phyloP scores from a whole-genome alignment of 2,888 invertebrate genomes.

The Drosophila merina region DNA sequence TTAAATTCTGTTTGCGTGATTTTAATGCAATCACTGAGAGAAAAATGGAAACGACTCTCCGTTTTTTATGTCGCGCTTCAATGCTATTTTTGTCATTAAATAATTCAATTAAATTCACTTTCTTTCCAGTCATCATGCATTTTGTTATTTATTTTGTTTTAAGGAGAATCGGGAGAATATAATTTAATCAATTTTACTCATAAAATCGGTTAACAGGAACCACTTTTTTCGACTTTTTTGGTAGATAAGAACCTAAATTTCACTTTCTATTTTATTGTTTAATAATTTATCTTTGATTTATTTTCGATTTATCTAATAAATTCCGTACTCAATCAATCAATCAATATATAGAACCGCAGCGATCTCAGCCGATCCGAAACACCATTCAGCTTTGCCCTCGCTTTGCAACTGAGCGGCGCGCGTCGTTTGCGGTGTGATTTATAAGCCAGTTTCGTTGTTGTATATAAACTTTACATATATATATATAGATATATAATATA shows the following conservation, averaged over 20 bases:
- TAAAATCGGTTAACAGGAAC: neutral
- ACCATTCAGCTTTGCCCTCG: slow-evolving; percentile 46
- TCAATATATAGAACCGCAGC: neutral
- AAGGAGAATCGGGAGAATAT: neutral
- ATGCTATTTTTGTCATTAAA: slow-evolving; percentile 18
- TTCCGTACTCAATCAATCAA: slow-evolving; percentile 12
- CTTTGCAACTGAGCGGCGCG: slow-evolving; percentile 61
- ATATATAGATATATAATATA: neutral
- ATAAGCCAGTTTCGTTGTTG: slow-evolving; percentile 56
- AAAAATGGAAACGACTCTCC: slow-evolving; percentile 21
- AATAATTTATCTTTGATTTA: neutral
- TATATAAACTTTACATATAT: slow-evolving; percentile 4
- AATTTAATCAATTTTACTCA: neutral
- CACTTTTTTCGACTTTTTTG: neutral
- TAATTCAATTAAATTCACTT: slow-evolving; percentile 31
- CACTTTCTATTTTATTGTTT: neutral
- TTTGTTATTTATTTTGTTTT: neutral
- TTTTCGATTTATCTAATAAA: neutral
- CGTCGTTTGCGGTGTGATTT: slow-evolving; percentile 56
- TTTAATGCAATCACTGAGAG: slow-evolving; percentile 64
- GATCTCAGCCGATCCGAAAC: slow-evolving; percentile 9
- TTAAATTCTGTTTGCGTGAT: slow-evolving; percentile 77
- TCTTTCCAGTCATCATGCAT: slow-evolving; percentile 26
- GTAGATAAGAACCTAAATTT: neutral
- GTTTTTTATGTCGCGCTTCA: slow-evolving; percentile 23